phyloP scores from a whole-genome alignment of 2,888 invertebrate species.

The Leptinotarsa haldemani region DNA sequence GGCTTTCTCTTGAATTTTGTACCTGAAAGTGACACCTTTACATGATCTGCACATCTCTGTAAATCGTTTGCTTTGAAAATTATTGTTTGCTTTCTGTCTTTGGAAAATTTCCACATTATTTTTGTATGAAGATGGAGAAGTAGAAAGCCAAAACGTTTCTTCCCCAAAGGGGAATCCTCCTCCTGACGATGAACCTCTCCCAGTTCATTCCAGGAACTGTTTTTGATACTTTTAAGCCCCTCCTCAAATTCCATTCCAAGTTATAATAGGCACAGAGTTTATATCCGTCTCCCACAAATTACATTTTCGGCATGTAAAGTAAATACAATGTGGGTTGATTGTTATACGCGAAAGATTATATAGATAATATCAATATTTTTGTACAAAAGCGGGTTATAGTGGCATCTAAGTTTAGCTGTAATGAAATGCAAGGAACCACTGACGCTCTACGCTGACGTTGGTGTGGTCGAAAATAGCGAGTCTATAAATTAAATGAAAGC shows the following conservation, averaged over 20 bases:
- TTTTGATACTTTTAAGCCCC: not conserved
- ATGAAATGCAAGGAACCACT: conserved; percentile 14
- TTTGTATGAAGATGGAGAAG: too few relatives aligned
- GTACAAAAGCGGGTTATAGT: not conserved
- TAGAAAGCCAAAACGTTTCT: too few relatives aligned
- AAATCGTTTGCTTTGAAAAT: too few relatives aligned
- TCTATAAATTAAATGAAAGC: conserved; percentile 5
- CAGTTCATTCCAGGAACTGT: too few relatives aligned
- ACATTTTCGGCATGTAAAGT: not conserved
- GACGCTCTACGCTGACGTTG: conserved; percentile 1
- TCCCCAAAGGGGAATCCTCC: too few relatives aligned
- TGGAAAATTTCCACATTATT: too few relatives aligned
- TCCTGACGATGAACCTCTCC: too few relatives aligned
- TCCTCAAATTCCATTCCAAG: not conserved
- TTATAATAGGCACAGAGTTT: not conserved
- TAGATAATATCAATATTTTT: conserved; percentile 1
- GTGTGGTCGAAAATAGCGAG: conserved; percentile 2
- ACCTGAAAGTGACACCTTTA: too few relatives aligned
- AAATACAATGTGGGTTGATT: too few relatives aligned
- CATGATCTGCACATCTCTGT: too few relatives aligned
- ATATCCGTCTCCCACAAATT: not conserved
- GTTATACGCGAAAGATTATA: not conserved
- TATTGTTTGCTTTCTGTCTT: too few relatives aligned
- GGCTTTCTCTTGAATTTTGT: too few relatives aligned
- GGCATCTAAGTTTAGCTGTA: not conserved